Evolutionary conservation across 2,888 invertebrate genomes (phyloP).

Genomic region (Agriopis leucophaearia): DNA sequence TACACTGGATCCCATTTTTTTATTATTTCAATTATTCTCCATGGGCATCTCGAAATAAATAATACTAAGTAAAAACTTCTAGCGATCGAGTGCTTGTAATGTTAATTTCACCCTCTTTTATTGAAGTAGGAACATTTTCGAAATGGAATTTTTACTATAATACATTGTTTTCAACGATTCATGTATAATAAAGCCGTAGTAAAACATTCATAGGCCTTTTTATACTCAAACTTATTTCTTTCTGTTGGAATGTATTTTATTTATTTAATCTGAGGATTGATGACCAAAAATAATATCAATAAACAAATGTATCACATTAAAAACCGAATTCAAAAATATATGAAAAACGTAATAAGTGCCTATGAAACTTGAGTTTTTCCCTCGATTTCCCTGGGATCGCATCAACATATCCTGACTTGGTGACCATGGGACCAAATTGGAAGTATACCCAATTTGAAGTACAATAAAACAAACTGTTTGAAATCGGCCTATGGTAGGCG

Average conservation of each 20-base stretch:
- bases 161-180: background rate
- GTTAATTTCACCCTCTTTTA: constrained; percentile 24
- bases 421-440: no score
- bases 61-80: constrained; percentile 42
- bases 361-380: no score
- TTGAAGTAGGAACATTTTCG: constrained; percentile 20
- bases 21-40: constrained; percentile 40
- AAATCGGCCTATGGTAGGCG: no score
- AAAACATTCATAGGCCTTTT: constrained; percentile 13
- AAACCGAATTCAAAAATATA: no score
- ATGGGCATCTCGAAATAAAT: constrained; percentile 39
- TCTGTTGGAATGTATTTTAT: constrained; percentile 11
- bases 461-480: no score
- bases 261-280: background rate
- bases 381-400: no score
- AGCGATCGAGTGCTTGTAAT: constrained; percentile 28
- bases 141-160: constrained; percentile 8
- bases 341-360: no score
- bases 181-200: background rate
- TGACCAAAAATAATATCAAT: no score
- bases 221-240: background rate
- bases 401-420: no score
- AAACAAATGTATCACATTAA: no score
- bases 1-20: constrained; percentile 54
- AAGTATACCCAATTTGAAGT: no score